Base-by-base conservation (phyloP, 1,140 invertebrate species). In the Trichonephila clavata region DNA sequence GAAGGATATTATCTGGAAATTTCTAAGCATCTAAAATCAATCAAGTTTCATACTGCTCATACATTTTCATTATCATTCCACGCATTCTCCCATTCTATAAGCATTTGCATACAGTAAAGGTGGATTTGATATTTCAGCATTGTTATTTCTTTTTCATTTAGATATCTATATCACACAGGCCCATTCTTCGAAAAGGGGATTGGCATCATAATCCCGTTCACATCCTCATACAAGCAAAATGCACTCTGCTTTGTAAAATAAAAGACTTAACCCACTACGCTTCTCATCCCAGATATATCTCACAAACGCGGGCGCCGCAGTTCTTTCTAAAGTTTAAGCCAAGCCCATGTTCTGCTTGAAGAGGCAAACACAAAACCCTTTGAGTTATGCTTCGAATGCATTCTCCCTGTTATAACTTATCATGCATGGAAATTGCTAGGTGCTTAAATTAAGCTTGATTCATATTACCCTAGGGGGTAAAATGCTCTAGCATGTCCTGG, bases 361-460 rank as follows among this genome's bases (percentile, higher is more conserved):
- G 32, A 88, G 32, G 61, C 84, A 86, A 88, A 71, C 39, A 68
- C 86, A 88, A 88, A 88, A 71, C 61, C 43, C 81, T 61, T 43
- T 43, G 86, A 71, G 61, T 86, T 86, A 86, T 86, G 84, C 84
- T 39, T 86, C 57, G 84, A 86, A 32, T 59, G 84, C 84, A 86
- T 60, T 86, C 59, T 60, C 84, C 50, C 84, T 86, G 59, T 61
- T 60, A 32, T 32, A 88, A 71, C 86, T 88, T 57, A 50, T 68
- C 61, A 68, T 68, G 86, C 86, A 57, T 68, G 32, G 27, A 88
- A 88, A 88, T 88, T 68, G 63, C 59, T 43, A 88, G 86, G 63
- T 68, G 63, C 86, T 88, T 88, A 88, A 88, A 88, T 88, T 88
- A 88, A 68, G 84, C 86, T 88, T 71, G n/a, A 88, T 88, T 88